Evolutionary conservation across 2,888 invertebrate species (phyloP), one percentile per base, ranked within the genome.

Genomic region (Drosophila anceps): DNA sequence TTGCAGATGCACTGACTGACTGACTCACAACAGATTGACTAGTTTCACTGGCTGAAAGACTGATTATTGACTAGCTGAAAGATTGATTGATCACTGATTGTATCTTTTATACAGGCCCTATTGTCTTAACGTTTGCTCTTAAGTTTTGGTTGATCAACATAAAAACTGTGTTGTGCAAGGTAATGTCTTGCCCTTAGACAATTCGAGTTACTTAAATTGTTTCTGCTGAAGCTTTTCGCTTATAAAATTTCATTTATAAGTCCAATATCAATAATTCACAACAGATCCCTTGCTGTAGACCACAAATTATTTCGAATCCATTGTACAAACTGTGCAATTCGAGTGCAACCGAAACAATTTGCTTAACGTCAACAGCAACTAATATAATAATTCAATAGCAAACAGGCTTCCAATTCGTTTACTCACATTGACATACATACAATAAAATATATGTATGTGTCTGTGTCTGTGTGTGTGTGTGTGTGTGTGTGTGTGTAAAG

Each of bases 341-440:
- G 54, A 44, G 27, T 46, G 65, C 46, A 63, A 43, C 9, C 44
- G 51, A 68, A 68, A 20, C 62, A 68, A 68, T 55, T 62, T 73
- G 58, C 58, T 65, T 44, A 50, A 53, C 37, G 69, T 76, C 65
- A 66, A 73, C 78, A 73, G 37, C 31, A 39, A 43, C 33, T 24
- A 58, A 59, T 54, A 48, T 50, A 65, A 73, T 77, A 65, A 69
- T 73, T 65, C 63, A 63, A 73, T 73, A 53, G 62, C 61, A 55
- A 50, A 55, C 35, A 61, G n/a, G 53, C 35, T 66, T 50, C 12
- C 55, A 37, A 46, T 61, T 67, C 55, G 44, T 55, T 65, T 50
- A 39, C 61, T 24, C 53, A 61, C 27, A 66, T 43, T 58, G 41
- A 51, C 61, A 76, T 10, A 24, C 27, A 58, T 20, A 66, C n/a